Evolutionary conservation across 2,888 invertebrate genomes (phyloP).

Genomic region (Octonoba sinensis): DNA sequence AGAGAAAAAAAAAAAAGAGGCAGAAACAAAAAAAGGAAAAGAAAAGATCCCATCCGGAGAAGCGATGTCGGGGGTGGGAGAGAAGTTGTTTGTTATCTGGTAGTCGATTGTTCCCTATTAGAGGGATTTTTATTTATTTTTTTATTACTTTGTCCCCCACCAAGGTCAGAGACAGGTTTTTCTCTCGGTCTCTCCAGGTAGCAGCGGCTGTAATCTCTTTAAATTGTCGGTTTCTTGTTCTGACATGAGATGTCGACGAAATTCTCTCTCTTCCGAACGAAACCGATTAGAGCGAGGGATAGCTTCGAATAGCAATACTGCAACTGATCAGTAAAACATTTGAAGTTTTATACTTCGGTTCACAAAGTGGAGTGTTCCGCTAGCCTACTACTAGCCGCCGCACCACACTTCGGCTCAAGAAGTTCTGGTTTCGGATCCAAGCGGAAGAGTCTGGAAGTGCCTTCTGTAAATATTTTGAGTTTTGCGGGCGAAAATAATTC

Average conservation of each 20-base stretch:
- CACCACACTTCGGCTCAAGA: too few species aligned
- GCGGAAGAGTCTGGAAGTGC: too few species aligned
- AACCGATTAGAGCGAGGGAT: too few species aligned
- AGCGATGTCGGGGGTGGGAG: constrained; percentile 61
- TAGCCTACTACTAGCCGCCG: too few species aligned
- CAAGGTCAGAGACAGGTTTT: constrained; percentile 61
- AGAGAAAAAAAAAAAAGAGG: constrained; percentile 22
- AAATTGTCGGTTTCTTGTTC: constrained; percentile 28
- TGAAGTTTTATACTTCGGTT: too few species aligned
- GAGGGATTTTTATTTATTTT: constrained; percentile 31
- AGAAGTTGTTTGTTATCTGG: constrained; percentile 62
- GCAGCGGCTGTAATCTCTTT: constrained; percentile 37
- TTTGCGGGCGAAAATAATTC: too few species aligned
- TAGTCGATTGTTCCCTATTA: constrained; percentile 64
- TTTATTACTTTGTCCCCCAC: constrained; percentile 55
- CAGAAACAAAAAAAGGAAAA: constrained; percentile 25
- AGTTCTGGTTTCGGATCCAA: too few species aligned
- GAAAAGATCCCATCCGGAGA: constrained; percentile 44
- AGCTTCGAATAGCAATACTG: too few species aligned
- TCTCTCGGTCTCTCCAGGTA: constrained; percentile 22
- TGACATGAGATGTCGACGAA: neutral
- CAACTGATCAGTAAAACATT: too few species aligned
- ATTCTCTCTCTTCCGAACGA: too few species aligned
- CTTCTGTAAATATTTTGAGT: too few species aligned
- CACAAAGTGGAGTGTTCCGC: too few species aligned